Evolutionary conservation across 2,113 vertebrate genomes (phyloP).

Genomic region (Daubentonia madagascariensis): DNA sequence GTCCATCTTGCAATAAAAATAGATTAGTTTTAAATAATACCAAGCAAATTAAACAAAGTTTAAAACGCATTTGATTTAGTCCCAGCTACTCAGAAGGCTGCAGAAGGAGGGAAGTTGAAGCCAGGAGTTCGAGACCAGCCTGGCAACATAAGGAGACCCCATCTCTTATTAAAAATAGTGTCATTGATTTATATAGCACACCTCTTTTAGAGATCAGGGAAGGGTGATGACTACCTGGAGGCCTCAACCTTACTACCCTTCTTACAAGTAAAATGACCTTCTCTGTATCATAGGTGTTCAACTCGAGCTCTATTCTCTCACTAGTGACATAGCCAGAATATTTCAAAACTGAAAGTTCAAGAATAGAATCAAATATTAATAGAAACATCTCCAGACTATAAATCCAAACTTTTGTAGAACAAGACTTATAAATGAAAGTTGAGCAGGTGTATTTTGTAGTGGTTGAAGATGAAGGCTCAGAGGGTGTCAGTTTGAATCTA

Average conservation of each 20-base stretch:
- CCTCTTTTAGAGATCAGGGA: not conserved
- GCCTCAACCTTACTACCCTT: accelerated
- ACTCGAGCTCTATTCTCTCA: not conserved
- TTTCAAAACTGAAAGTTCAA: not conserved
- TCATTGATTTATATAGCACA: not conserved
- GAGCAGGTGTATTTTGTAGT: not conserved
- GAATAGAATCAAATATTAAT: not conserved
- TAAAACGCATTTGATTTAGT: not conserved
- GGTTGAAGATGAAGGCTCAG: not conserved
- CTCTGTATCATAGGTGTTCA: not conserved
- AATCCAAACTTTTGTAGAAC: not conserved
- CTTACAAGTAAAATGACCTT: not conserved
- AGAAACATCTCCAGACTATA: not conserved
- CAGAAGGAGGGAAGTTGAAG: too few species aligned
- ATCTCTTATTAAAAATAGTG: too few species aligned
- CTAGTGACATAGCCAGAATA: not conserved
- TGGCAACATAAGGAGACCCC: too few species aligned
- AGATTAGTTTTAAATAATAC: not conserved
- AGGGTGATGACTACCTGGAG: not conserved
- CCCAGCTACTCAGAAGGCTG: too few species aligned
- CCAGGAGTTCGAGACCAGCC: too few species aligned
- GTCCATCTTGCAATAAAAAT: not conserved
- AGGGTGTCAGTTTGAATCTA: not conserved
- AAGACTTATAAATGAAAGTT: not conserved
- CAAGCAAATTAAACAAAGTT: not conserved